Evolutionary conservation across 2,888 invertebrate genomes (phyloP), one percentile per base, ranked within the genome.

Genomic region (Phragmatobia fuliginosa): DNA sequence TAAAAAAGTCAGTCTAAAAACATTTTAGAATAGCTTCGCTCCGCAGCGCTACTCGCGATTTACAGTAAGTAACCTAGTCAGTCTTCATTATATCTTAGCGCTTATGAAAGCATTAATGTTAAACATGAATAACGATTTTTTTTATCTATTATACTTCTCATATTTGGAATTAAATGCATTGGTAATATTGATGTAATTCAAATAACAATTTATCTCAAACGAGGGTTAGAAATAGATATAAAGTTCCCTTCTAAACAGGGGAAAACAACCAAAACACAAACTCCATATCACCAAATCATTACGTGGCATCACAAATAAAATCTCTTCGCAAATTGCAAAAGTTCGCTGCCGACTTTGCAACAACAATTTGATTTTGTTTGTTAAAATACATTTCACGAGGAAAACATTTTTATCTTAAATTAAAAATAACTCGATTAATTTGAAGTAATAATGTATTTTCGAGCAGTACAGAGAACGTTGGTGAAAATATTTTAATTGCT

Each of bases 311-410:
- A 49, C 71, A 72, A 76, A 74, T 58, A 72, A 52, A 61, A 68
- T 41, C 62, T 72, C 68, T 56, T 59, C 52, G 63, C 31, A 76
- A 78, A 81, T 81, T 79, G 66, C 71, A 62, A 81, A 79, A 79
- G 63, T 81, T 80, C 56, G 60, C 52, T 66, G 52, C 69, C 78
- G 72, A 36, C 60, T 28, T 60, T 38, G 41, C 28, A 62, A 56
- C 56, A 56, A 28, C 28, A 28, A 59, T 49, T 45, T 36, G 56
- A 52, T 71, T 62, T 64, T 69, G 52, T 31, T 61, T 69, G 36
- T 63, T 73, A 71, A 49, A 49, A 71, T 65, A 62, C 1, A 45
- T 63, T 77, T 68, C 32, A 45, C 36, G 33, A 66, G 63, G 72
- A 56, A 49, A 72, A 68, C 38, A 67, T 36, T 69, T 33, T 69